phyloP scores from a whole-genome alignment of 2,797 vertebrate species.

The Chanos chanos region DNA sequence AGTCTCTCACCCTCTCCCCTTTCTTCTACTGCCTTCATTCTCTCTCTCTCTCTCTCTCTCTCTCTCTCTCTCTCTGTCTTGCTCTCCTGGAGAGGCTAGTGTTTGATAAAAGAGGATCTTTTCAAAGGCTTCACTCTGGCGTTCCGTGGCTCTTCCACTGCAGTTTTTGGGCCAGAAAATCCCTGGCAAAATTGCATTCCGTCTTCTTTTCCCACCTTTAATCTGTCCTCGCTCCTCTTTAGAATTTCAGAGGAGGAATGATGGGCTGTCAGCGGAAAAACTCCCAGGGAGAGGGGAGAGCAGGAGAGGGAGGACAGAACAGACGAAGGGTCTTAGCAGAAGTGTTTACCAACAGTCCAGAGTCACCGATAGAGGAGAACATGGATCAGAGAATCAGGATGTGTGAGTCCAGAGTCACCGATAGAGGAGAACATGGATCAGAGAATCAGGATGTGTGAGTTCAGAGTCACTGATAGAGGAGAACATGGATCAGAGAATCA shows the following conservation, averaged over 20 bases:
- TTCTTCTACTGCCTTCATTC: conserved; percentile 45
- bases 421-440: too few species aligned
- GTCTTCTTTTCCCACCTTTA: conserved; percentile 38
- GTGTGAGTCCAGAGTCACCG: too few species aligned
- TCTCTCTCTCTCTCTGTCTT: conserved; percentile 14
- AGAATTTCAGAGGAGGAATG: conserved; percentile 33
- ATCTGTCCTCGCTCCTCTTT: conserved; percentile 37
- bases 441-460: too few species aligned
- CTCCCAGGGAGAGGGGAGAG: conserved; percentile 17
- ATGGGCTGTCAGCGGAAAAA: conserved; percentile 41
- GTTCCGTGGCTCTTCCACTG: conserved; percentile 20
- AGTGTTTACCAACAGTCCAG: too few species aligned
- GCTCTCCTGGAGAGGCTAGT: conserved; percentile 9
- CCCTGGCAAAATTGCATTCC: conserved; percentile 28
- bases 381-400: too few species aligned
- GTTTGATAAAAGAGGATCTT: conserved; percentile 46
- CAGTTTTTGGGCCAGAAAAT: conserved; percentile 41
- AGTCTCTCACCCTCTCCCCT: not conserved
- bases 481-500: too few species aligned
- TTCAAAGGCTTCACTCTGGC: conserved; percentile 40
- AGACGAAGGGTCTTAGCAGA: too few species aligned
- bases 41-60: conserved; percentile 43
- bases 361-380: too few species aligned
- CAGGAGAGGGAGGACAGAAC: not conserved
- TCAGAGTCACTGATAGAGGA: too few species aligned